A percentile compares a stretch with the other conserved stretches of the same genome.
Evolutionary conservation across 1,140 invertebrate genomes (phyloP).

Genomic region (Drosophila pectinifera): DNA sequence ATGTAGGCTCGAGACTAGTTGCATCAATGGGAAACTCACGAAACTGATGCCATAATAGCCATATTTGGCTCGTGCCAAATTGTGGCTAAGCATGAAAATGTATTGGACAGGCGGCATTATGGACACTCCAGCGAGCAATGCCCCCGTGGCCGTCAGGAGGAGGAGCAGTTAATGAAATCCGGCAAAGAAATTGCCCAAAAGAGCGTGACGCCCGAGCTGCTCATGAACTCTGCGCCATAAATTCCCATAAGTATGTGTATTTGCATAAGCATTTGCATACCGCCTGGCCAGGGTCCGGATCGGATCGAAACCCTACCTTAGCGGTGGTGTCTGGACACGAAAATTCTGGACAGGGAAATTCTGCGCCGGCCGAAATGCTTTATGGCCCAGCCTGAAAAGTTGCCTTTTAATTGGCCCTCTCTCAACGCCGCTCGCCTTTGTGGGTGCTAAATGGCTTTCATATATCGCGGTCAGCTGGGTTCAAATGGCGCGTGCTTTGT

Average conservation of each 20-base stretch:
- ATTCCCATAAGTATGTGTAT: constrained; percentile 64
- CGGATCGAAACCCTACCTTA: constrained; percentile 7
- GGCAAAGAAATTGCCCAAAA: constrained; percentile 79
- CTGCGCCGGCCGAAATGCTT: constrained; percentile 44
- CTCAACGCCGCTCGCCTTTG: constrained; percentile 34
- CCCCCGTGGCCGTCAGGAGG: constrained; percentile 47
- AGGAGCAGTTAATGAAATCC: constrained; percentile 67
- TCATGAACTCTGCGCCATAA: constrained; percentile 80
- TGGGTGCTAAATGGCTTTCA: constrained; percentile 66
- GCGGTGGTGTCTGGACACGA: constrained; percentile 21
- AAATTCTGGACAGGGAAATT: constrained; percentile 62
- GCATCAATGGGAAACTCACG: constrained; percentile 2
- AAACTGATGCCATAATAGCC: constrained; percentile 11
- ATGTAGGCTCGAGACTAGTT: constrained; percentile 2
- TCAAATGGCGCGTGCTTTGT: constrained; percentile 76
- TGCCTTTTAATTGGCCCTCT: constrained; percentile 46
- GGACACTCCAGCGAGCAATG: constrained; percentile 68
- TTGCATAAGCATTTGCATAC: constrained; percentile 57
- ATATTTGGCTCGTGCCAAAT: constrained; percentile 25
- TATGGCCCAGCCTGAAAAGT: constrained; percentile 51
- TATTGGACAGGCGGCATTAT: constrained; percentile 42
- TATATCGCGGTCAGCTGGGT: constrained; percentile 70
- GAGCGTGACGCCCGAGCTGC: constrained; percentile 63
- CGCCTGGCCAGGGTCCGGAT: constrained; percentile 11
- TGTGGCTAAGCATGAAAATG: constrained; percentile 42